These are phyloP conservation scores for Bibio marci DNA, from an alignment of 2,888 invertebrate species.

Conservation along the genomic window DNA sequence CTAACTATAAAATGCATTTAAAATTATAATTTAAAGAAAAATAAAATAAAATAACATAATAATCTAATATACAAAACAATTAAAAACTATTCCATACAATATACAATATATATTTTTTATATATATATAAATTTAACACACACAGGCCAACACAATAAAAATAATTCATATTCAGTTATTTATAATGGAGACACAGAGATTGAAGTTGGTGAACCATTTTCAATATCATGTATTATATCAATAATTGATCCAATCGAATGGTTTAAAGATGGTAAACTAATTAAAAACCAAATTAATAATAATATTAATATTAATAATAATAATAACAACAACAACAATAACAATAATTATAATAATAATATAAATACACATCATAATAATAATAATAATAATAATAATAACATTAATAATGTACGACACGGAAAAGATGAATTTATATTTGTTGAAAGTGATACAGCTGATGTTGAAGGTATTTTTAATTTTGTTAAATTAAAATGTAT, in stretches of 20 bases:
- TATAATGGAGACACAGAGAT: slow-evolving; percentile 27
- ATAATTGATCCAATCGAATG: slow-evolving; percentile 25
- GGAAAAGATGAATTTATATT: slow-evolving; percentile 26
- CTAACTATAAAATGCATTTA: too few relatives aligned
- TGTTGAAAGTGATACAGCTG: slow-evolving; percentile 18
- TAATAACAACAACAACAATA: not conserved
- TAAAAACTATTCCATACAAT: too few relatives aligned
- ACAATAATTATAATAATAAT: too few relatives aligned
- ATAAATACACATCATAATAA: too few relatives aligned
- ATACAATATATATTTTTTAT: too few relatives aligned
- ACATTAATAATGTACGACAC: slow-evolving; percentile 22
- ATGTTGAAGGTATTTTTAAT: slow-evolving; percentile 21
- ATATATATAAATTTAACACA: too few relatives aligned
- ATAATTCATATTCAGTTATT: slow-evolving; percentile 7
- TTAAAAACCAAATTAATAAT: slow-evolving; percentile 14
- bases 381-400: not conserved
- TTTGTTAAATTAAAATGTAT: too few relatives aligned
- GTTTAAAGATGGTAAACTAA: slow-evolving; percentile 25
- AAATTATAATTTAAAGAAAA: too few relatives aligned
- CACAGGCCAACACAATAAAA: not conserved
- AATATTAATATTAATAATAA: not conserved
- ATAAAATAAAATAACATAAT: too few relatives aligned
- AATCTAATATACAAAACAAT: too few relatives aligned
- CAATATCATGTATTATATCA: slow-evolving; percentile 26
- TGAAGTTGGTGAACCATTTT: slow-evolving; percentile 24